Evolutionary conservation across 1,140 invertebrate genomes (phyloP).

Genomic region (Araneus ventricosus): DNA sequence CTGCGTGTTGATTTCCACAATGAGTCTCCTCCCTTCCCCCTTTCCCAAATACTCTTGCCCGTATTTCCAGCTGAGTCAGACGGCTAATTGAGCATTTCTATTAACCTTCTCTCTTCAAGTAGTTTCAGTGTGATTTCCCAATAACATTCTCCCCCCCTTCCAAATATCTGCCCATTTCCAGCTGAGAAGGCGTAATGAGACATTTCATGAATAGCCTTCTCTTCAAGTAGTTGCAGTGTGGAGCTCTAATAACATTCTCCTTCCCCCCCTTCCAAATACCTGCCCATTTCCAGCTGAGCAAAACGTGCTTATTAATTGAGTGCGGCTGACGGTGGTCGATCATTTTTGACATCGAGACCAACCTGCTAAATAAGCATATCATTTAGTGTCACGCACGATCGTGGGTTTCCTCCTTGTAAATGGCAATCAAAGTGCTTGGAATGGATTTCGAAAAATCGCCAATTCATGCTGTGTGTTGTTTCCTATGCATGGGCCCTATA

Average conservation of each 20-base stretch:
- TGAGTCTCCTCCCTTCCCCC: too few relatives aligned
- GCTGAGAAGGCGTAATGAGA: too few relatives aligned
- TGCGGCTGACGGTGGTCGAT: neutral
- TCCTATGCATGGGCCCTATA: neutral
- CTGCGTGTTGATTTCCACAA: too few relatives aligned
- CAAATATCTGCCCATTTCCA: neutral
- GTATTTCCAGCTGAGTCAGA: too few relatives aligned
- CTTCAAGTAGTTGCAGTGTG: too few relatives aligned
- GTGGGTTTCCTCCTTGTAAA: neutral
- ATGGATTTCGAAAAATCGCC: neutral
- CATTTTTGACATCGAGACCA: neutral
- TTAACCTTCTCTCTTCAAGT: too few relatives aligned
- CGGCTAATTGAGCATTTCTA: too few relatives aligned
- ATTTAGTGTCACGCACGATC: neutral
- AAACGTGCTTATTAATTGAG: neutral
- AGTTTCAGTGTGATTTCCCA: too few relatives aligned
- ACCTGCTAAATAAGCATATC: neutral
- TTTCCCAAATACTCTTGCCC: too few relatives aligned
- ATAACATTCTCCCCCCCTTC: neutral
- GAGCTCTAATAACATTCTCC: neutral
- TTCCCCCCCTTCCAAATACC: neutral
- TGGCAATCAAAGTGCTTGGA: neutral
- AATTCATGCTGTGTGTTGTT: neutral
- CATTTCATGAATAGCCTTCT: too few relatives aligned
- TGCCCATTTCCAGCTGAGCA: neutral